These are phyloP conservation scores for Trachymyrmex cornetzi DNA, from an alignment of 1,140 invertebrate genomes.

Conservation along the genomic window DNA sequence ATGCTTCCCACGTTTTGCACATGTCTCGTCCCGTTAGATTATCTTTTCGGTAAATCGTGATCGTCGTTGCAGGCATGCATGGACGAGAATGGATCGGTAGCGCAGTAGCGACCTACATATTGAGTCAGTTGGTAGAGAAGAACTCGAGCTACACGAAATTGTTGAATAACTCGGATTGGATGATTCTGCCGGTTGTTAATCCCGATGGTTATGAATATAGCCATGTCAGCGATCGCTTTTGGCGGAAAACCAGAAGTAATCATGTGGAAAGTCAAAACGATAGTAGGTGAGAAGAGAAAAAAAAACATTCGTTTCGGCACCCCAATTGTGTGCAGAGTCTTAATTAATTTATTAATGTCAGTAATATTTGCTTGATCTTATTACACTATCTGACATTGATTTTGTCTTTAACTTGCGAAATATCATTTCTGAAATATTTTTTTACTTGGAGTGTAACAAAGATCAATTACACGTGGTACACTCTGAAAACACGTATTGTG, in stretches of 20 bases:
- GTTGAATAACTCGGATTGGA: constrained; percentile 93
- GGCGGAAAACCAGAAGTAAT: constrained; percentile 93
- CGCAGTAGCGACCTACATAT: constrained; percentile 93
- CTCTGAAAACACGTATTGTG: too few species aligned
- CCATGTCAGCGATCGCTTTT: constrained; percentile 91
- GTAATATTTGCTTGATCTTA: not conserved
- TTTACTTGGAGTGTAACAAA: too few species aligned
- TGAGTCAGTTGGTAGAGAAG: constrained; percentile 93
- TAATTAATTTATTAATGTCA: not conserved
- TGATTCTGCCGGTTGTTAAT: constrained; percentile 93
- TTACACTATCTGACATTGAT: not conserved
- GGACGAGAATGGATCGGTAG: constrained; percentile 97
- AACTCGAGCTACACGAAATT: constrained; percentile 90
- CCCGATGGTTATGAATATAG: constrained; percentile 96
- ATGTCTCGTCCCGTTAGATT: constrained; percentile 63
- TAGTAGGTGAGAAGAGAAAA: constrained; percentile 76
- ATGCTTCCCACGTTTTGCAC: constrained; percentile 19
- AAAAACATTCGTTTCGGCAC: not conserved
- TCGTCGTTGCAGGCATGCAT: constrained; percentile 91
- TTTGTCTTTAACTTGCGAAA: too few species aligned
- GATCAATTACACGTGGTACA: too few species aligned
- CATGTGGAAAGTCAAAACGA: constrained; percentile 83
- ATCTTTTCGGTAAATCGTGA: constrained; percentile 56
- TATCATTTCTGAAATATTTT: too few species aligned
- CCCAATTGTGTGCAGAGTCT: not conserved